Percentiles rank a stretch among this genome's conserved stretches.
phyloP scores from a whole-genome alignment of 2,797 vertebrate species.

The Sphenodon punctatus region DNA sequence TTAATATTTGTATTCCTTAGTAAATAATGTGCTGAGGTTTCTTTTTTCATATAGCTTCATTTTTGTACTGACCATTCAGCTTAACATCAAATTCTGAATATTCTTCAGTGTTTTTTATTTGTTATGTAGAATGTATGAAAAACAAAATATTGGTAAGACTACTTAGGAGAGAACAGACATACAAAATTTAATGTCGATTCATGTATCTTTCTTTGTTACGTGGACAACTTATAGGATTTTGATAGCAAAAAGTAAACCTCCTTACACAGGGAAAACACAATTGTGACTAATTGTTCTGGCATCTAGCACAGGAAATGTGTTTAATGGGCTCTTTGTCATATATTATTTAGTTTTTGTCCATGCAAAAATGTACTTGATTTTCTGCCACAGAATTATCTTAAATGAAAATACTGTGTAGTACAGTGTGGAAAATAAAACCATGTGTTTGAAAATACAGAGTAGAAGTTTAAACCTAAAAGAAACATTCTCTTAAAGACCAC shows the following conservation, averaged over 20 bases:
- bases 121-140: background rate
- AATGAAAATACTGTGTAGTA: conserved; percentile 18
- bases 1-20: background rate
- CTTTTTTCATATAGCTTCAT: background rate
- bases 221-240: conserved; percentile 18
- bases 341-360: conserved; percentile 51
- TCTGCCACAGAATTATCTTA: conserved; percentile 43
- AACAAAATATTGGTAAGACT: background rate
- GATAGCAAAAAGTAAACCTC: conserved; percentile 26
- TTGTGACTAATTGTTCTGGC: conserved; percentile 47
- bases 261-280: conserved; percentile 39
- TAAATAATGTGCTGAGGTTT: background rate
- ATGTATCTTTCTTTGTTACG: conserved; percentile 16
- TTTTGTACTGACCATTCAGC: background rate
- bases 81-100: background rate
- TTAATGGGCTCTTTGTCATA: conserved; percentile 53
- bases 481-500: conserved; percentile 26
- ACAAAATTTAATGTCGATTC: background rate
- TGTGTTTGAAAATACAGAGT: conserved; percentile 27
- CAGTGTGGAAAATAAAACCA: conserved; percentile 36
- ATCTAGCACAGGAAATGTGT: conserved; percentile 47
- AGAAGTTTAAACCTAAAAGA: conserved; percentile 49
- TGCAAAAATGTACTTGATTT: conserved; percentile 44
- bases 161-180: background rate
- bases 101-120: conserved; percentile 16